Base-by-base conservation (phyloP, 2,888 invertebrate species). In the Sminthurinus aureus region DNA sequence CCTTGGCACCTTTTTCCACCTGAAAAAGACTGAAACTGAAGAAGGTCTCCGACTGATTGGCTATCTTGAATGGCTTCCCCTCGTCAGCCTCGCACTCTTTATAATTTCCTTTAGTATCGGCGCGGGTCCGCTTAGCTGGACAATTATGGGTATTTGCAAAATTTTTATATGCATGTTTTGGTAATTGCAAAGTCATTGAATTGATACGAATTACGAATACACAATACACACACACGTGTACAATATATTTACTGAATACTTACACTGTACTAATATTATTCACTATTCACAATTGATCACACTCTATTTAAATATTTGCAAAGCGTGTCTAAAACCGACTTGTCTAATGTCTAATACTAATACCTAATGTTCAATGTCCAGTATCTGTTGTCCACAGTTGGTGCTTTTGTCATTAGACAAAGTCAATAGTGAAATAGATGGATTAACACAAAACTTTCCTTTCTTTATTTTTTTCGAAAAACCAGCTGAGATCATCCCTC, bases 51-150 rank as follows among this genome's bases (percentile, higher is more conserved):
- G 13, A 13, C 13, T 11, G 22, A 6, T 6, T 24, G 13, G 18
- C 8, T n/a, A 76, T n/a, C 91, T 95, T 0, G 93, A 94, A 0
- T 94, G 94, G 94, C 86, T 96, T 66, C 96, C 96, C 0, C 91
- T 97, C 9, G 89, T 93, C 0, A 93, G 94, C 50, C 90, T 96
- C 38, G 95, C 95, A 79, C 85, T 95, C 2, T 97, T 95, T 90
- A 94, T 96, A 38, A 90, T 95, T 50, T 93, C 95, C 78, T 96
- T 96, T 91, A 95, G 76, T 26, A 22, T 84, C 22, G 83, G 81
- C 0, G 76, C 75, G 1, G 83, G 83, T 15, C 83, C 83, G n/a
- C 73, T 87, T 95, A 0, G 89, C 96, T 74, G 95, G 95, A 18
- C 93, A 22, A 81, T 81, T 58, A 58, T 71, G 51, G 18, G 79